Percentiles rank a stretch among this genome's conserved stretches.
Conservation (phyloP, 2,113 vertebrate species). For the Rhynchopsitta pachyrhyncha region DNA sequence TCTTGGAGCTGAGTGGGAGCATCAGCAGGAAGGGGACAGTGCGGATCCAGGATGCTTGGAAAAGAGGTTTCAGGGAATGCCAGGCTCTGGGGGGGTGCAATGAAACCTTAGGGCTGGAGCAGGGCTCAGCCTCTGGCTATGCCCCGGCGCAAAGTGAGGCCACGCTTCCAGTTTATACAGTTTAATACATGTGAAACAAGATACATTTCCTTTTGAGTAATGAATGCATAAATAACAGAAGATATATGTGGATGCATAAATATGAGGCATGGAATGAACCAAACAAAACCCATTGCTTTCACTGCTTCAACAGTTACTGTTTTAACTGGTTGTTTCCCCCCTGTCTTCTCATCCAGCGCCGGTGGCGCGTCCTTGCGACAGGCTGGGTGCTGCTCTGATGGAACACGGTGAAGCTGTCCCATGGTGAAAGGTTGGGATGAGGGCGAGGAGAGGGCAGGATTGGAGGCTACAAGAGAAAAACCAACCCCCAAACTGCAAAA, state of each 20-base stretch:
- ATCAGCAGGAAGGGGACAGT: background rate
- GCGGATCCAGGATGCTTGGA: background rate
- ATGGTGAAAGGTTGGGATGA: background rate
- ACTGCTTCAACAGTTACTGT: background rate
- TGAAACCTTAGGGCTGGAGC: background rate
- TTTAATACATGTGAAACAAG: constrained; percentile 73
- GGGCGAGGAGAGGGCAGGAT: background rate
- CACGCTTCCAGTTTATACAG: constrained; percentile 70
- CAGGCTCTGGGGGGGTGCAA: background rate
- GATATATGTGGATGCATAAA: constrained; percentile 68
- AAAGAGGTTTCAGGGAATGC: background rate
- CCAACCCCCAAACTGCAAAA: background rate
- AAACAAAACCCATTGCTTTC: background rate
- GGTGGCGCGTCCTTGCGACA: accelerated
- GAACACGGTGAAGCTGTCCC: background rate
- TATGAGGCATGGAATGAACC: constrained; percentile 50
- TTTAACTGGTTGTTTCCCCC: background rate
- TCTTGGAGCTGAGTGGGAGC: background rate
- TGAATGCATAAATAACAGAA: constrained; percentile 69
- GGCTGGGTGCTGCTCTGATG: background rate
- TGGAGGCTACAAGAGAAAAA: background rate
- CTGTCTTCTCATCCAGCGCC: background rate
- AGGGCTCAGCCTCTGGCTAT: background rate
- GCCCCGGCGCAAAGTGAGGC: constrained; percentile 30
- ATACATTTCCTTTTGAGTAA: constrained; percentile 68